A percentile compares a stretch with the other conserved stretches of the same genome.
These are phyloP conservation scores for Empis livida DNA, from an alignment of 2,888 invertebrate species.

Conservation along the genomic window DNA sequence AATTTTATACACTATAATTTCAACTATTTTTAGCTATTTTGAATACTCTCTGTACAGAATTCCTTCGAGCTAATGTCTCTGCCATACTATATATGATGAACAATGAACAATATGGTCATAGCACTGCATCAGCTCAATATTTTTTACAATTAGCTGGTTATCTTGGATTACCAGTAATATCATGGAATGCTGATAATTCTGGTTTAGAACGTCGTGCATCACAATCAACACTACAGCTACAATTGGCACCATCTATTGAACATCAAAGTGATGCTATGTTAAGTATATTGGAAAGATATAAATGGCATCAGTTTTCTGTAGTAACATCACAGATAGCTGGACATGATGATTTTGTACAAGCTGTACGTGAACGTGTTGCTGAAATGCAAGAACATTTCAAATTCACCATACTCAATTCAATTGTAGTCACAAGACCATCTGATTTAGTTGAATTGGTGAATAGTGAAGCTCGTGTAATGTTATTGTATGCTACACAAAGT, in stretches of 20 bases:
- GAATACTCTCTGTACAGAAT: conserved; percentile 77
- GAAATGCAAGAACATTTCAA: conserved; percentile 67
- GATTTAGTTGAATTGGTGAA: conserved; percentile 73
- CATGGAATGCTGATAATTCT: conserved; percentile 96
- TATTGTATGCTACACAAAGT: conserved; percentile 78
- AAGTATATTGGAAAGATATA: conserved; percentile 86
- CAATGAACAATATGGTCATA: conserved; percentile 84
- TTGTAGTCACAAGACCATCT: conserved; percentile 62
- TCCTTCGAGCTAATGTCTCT: conserved; percentile 77
- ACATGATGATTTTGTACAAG: conserved; percentile 90
- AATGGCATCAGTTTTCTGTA: conserved; percentile 92
- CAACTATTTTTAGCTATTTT: conserved; percentile 58
- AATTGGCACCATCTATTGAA: conserved; percentile 90
- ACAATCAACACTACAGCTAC: conserved; percentile 78
- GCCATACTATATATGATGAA: conserved; percentile 92
- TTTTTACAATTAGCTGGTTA: conserved; percentile 87
- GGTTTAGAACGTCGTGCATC: conserved; percentile 69
- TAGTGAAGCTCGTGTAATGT: conserved; percentile 84
- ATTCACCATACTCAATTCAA: conserved; percentile 76
- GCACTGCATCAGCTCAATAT: conserved; percentile 88
- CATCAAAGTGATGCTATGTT: conserved; percentile 93
- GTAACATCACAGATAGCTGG: conserved; percentile 90
- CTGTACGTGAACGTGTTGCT: conserved; percentile 74
- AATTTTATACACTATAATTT: neutral
- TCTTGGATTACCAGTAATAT: conserved; percentile 86